These are phyloP conservation scores for Riparia riparia DNA, from an alignment of 2,113 vertebrate genomes.

Conservation along the genomic window DNA sequence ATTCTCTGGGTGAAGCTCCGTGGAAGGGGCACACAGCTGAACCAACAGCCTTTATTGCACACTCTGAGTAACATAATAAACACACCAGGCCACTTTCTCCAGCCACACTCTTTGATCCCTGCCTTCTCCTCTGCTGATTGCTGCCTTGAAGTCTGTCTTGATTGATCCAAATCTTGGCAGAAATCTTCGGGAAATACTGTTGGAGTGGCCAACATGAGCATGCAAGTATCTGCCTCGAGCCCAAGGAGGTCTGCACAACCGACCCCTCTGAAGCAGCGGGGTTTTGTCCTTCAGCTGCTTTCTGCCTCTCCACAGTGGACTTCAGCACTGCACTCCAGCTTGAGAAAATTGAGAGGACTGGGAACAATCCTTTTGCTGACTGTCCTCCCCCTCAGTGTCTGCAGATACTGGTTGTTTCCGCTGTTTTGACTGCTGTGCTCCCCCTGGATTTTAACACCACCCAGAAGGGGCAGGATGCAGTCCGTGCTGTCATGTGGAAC, in stretches of 20 bases:
- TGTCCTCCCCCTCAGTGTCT: background rate
- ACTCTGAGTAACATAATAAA: background rate
- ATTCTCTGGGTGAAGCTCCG: background rate
- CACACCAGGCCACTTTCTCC: background rate
- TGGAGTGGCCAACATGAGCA: background rate
- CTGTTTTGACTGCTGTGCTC: rapidly evolving
- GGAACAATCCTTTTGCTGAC: background rate
- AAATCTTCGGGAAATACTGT: background rate
- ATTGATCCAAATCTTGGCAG: background rate
- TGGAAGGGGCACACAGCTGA: slow-evolving; percentile 52
- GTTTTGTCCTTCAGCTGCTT: background rate
- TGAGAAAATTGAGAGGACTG: background rate
- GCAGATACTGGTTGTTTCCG: background rate
- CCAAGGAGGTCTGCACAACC: background rate
- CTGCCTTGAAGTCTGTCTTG: background rate
- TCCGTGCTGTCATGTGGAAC: background rate
- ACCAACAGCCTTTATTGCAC: slow-evolving; percentile 11
- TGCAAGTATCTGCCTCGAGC: background rate
- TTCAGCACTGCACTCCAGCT: background rate
- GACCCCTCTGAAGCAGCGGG: background rate
- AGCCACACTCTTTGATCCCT: background rate
- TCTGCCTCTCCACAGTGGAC: background rate
- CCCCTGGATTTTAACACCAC: background rate
- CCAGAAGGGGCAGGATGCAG: background rate
- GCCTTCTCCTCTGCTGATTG: background rate